A percentile compares a stretch with the other conserved stretches of the same genome.
Evolutionary conservation across 2,888 invertebrate genomes (phyloP).

Genomic region (Psylliodes chrysocephalus): DNA sequence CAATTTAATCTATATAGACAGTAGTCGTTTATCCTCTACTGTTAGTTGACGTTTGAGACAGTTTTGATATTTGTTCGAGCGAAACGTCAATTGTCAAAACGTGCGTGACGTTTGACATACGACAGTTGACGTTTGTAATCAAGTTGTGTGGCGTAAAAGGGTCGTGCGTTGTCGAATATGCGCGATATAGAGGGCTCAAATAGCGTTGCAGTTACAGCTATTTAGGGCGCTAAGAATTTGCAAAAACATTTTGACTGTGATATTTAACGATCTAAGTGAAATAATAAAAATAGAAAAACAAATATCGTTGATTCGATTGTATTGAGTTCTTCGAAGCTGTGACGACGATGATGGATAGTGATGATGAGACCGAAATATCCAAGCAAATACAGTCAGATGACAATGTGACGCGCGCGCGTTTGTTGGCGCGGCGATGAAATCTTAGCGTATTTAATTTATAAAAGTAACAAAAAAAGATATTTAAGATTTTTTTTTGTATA

Average conservation of each 20-base stretch:
- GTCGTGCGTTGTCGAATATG: conserved; percentile 18
- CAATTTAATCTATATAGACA: too few relatives aligned
- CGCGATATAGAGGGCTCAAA: conserved; percentile 45
- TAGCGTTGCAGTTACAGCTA: conserved; percentile 64
- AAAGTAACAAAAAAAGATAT: conserved; percentile 7
- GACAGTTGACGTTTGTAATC: too few relatives aligned
- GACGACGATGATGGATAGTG: neutral
- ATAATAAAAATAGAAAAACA: too few relatives aligned
- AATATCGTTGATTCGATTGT: conserved; percentile 46
- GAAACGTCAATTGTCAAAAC: too few relatives aligned
- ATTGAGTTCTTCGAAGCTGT: conserved; percentile 31
- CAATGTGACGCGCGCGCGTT: conserved; percentile 39
- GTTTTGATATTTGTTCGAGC: too few relatives aligned
- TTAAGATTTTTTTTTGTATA: conserved; percentile 21
- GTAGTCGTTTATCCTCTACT: too few relatives aligned
- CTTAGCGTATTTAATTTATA: conserved; percentile 55
- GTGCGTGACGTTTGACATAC: too few relatives aligned
- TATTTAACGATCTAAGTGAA: conserved; percentile 59
- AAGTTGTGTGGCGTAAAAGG: neutral
- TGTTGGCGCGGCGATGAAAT: conserved; percentile 51
- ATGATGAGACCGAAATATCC: conserved; percentile 35
- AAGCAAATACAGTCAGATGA: conserved; percentile 54
- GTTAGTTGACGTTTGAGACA: too few relatives aligned
- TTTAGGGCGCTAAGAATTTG: conserved; percentile 62
- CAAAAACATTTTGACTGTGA: conserved; percentile 60